These are phyloP conservation scores for Alosa sapidissima DNA, from an alignment of 2,797 vertebrate genomes.

Conservation along the genomic window DNA sequence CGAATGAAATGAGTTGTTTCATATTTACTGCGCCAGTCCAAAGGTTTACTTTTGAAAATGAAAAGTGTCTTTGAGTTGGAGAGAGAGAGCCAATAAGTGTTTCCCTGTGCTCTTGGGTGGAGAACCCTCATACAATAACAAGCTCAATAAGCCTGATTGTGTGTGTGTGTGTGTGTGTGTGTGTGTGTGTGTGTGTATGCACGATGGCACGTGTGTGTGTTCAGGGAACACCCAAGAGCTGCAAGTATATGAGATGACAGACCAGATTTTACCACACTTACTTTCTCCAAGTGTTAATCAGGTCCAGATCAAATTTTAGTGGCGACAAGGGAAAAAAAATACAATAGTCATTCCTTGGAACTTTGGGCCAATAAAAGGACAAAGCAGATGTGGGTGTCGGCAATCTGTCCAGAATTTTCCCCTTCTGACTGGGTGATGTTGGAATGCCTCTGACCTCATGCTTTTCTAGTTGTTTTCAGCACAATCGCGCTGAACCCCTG, in stretches of 20 bases:
- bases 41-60: not conserved
- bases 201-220: not conserved
- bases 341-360: slow-evolving; percentile 17
- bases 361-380: slow-evolving; percentile 31
- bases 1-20: not conserved
- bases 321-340: not conserved
- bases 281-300: slow-evolving; percentile 7
- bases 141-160: slow-evolving; percentile 1
- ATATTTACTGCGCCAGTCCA: not conserved
- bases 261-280: not conserved
- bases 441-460: slow-evolving; percentile 37
- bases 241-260: not conserved
- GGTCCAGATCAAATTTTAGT: not conserved
- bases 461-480: not conserved
- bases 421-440: slow-evolving; percentile 25
- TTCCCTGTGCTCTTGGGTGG: slow-evolving; percentile 18
- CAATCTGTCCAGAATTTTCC: slow-evolving; percentile 25
- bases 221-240: slow-evolving; percentile 2
- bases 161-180: not conserved
- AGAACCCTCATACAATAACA: slow-evolving; percentile 9
- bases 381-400: slow-evolving; percentile 30
- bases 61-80: not conserved
- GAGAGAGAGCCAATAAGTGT: slow-evolving; percentile 9
- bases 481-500: not conserved
- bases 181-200: not conserved